Conservation (phyloP, 2,888 invertebrate species). For the Patella pellucida region DNA sequence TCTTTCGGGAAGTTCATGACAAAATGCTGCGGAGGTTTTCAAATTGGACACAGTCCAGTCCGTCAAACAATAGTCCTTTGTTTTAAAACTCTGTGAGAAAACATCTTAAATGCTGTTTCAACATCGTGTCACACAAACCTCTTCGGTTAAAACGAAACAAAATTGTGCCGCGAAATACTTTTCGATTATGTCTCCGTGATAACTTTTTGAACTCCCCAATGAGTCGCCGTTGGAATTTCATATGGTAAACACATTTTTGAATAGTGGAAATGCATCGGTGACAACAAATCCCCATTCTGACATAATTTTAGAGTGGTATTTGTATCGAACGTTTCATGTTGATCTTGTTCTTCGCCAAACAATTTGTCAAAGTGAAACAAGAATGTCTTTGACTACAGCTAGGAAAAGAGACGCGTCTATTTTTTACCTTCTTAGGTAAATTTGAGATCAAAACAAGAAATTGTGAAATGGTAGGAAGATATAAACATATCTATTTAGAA, state of each 20-base stretch:
- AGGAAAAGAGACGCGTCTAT: neutral
- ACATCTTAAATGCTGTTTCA: conserved; percentile 12
- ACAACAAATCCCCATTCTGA: neutral
- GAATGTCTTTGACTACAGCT: neutral
- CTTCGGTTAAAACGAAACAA: neutral
- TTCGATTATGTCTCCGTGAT: neutral
- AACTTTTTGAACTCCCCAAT: conserved; percentile 1
- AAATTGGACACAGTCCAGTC: conserved; percentile 17
- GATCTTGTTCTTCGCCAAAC: neutral
- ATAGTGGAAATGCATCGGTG: neutral
- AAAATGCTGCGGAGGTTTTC: conserved; percentile 18
- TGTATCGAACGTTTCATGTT: neutral
- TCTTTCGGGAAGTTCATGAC: conserved; percentile 21
- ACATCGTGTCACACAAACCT: neutral
- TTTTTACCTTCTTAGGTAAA: neutral
- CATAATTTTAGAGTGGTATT: neutral
- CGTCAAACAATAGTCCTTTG: conserved; percentile 21
- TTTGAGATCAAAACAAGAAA: conserved; percentile 9
- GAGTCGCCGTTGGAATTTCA: neutral
- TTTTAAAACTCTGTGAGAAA: conserved; percentile 27
- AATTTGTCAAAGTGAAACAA: neutral
- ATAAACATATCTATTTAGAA: conserved; percentile 7
- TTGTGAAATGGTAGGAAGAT: conserved; percentile 5
- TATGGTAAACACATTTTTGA: neutral
- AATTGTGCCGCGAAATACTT: conserved; percentile 3